Evolutionary conservation across 2,888 invertebrate genomes (phyloP).

Genomic region (Dryococelus australis): DNA sequence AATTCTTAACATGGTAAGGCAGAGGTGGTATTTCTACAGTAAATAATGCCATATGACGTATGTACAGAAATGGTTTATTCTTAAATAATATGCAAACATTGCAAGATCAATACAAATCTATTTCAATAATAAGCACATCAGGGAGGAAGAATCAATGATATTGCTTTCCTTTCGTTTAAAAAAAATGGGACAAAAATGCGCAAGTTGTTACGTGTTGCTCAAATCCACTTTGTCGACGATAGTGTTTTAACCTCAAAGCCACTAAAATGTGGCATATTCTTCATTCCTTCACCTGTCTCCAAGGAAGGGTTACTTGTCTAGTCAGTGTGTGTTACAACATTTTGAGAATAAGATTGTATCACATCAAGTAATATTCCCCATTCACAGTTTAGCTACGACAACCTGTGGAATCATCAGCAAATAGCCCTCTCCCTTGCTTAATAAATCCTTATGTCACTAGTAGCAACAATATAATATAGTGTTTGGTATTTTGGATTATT

Average conservation of each 20-base stretch:
- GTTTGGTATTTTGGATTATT: neutral
- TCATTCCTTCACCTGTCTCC: slow-evolving; percentile 5
- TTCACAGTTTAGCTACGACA: slow-evolving; percentile 16
- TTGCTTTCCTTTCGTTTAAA: slow-evolving; percentile 51
- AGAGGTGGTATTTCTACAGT: neutral
- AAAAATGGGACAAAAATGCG: slow-evolving; percentile 43
- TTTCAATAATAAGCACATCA: slow-evolving; percentile 59
- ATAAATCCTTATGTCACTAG: slow-evolving; percentile 10
- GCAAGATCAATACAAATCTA: slow-evolving; percentile 62
- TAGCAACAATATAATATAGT: slow-evolving; percentile 10
- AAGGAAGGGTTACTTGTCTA: slow-evolving; percentile 1
- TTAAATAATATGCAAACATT: slow-evolving; percentile 62
- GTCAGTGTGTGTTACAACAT: neutral
- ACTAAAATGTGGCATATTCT: slow-evolving; percentile 16
- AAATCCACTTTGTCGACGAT: slow-evolving; percentile 50
- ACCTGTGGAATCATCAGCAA: slow-evolving; percentile 1
- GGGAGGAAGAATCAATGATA: slow-evolving; percentile 58
- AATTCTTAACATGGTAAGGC: too few relatives aligned
- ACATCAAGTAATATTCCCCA: slow-evolving; percentile 3
- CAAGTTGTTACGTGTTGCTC: slow-evolving; percentile 48
- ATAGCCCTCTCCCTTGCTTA: slow-evolving; percentile 16
- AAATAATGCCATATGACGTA: slow-evolving; percentile 47
- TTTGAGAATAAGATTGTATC: neutral
- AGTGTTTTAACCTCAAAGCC: slow-evolving; percentile 4
- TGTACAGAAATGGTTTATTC: slow-evolving; percentile 62